A percentile compares a stretch with the other conserved stretches of the same genome.
These are phyloP conservation scores for Acleris literana DNA, from an alignment of 2,888 invertebrate species.

Conservation along the genomic window DNA sequence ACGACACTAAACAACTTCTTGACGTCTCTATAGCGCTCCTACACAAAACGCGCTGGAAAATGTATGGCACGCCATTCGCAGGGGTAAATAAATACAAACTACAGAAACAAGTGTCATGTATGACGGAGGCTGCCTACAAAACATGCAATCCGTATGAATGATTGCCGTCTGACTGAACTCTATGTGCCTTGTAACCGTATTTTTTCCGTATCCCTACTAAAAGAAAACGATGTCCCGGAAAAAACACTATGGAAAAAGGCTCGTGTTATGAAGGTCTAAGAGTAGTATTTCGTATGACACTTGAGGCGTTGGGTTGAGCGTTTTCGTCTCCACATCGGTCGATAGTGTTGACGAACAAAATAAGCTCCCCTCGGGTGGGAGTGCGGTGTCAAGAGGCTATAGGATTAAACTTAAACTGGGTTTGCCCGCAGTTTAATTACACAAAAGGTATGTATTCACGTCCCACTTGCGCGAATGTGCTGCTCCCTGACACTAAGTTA, in stretches of 20 bases:
- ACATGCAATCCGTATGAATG: slow-evolving; percentile 74
- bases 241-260: slow-evolving; percentile 59
- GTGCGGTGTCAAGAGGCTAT: slow-evolving; percentile 82
- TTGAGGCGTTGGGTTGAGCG: slow-evolving; percentile 61
- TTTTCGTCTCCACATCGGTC: slow-evolving; percentile 75
- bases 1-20: slow-evolving; percentile 48
- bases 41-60: slow-evolving; percentile 46
- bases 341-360: slow-evolving; percentile 82
- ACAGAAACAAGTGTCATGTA: slow-evolving; percentile 62
- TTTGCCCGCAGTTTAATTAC: slow-evolving; percentile 81
- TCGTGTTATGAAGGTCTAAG: slow-evolving; percentile 58
- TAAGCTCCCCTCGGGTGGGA: slow-evolving; percentile 76
- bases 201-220: slow-evolving; percentile 61
- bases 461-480: slow-evolving; percentile 67
- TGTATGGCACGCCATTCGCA: slow-evolving; percentile 53
- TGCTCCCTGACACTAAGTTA: slow-evolving; percentile 67
- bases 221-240: slow-evolving; percentile 52
- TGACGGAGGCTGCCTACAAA: slow-evolving; percentile 66
- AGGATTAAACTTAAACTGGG: slow-evolving; percentile 83
- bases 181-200: slow-evolving; percentile 61
- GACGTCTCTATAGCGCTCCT: slow-evolving; percentile 48
- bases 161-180: slow-evolving; percentile 69
- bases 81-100: slow-evolving; percentile 68
- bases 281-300: slow-evolving; percentile 67
- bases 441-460: slow-evolving; percentile 76